Conservation (phyloP, 1,140 invertebrate genomes). For the Popillia japonica region DNA sequence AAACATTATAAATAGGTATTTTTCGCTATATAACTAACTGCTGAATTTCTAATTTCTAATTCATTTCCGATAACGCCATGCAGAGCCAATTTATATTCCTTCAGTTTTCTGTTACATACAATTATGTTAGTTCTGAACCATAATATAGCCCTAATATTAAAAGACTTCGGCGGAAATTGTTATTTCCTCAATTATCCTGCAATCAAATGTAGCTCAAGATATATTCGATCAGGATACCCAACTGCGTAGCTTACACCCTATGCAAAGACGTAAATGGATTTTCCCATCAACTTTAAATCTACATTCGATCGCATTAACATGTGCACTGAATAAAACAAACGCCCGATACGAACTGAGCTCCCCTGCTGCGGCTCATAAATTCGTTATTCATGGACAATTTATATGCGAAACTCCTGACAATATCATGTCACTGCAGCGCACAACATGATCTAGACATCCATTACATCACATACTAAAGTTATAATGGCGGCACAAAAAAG, state of each 20-base stretch:
- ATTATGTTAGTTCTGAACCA: too few relatives aligned
- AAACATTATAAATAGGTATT: too few relatives aligned
- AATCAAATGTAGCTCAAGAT: background rate
- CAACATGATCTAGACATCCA: background rate
- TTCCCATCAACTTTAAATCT: background rate
- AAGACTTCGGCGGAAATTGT: background rate
- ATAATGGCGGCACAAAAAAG: background rate
- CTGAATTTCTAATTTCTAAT: too few relatives aligned
- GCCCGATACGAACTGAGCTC: background rate
- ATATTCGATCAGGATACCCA: background rate
- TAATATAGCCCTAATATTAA: too few relatives aligned
- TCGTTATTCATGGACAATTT: slow-evolving; percentile 33
- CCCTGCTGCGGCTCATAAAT: background rate
- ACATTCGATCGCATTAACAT: slow-evolving; percentile 23
- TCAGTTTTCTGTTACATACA: too few relatives aligned
- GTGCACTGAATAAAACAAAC: slow-evolving; percentile 24
- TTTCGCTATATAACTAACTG: too few relatives aligned
- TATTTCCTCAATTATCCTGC: background rate
- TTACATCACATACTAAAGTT: background rate
- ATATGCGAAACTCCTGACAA: slow-evolving; percentile 22
- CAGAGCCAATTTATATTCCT: too few relatives aligned
- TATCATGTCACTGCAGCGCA: slow-evolving; percentile 4
- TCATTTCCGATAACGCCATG: too few relatives aligned
- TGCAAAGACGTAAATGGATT: background rate
- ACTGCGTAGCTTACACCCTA: background rate